Base-by-base conservation (phyloP, 2,113 vertebrate species). In the Triplophysa dalaica region DNA sequence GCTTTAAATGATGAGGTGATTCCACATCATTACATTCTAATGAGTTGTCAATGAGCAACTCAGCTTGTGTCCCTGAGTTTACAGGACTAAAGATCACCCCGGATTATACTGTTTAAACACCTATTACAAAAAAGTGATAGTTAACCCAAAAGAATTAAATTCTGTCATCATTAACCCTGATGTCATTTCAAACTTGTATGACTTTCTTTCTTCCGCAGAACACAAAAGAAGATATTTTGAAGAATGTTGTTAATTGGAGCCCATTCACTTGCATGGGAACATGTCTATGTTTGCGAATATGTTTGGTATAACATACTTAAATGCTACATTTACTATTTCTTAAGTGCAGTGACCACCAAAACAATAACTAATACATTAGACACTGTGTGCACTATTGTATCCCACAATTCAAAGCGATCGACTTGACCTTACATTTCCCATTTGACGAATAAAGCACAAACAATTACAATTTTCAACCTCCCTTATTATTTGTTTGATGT, bases 21-120 rank as follows among this genome's bases (percentile, higher is more conserved):
- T 88, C 8, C 56, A 43, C 80, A 85, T 92, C 91, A 92, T 92
- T 93, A 86, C 75, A 83, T 84, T 90, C 84, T 92, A 93, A 93
- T 92, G 90, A 89, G 86, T 88, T 90, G 90, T 93, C 91, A 92
- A 91, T 87, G 92, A 92, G 78, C n/a, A 85, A 61, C 87, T 92
- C 90, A 89, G 90, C 88, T 92, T 89, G 92, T 85, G 87, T 89
- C 88, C 76, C 33, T 48, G 38, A 87, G 78, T 88, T 90, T 84
- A 90, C 66, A 68, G 87, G 43, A 82, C 83, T 80, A 76, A 68
- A 12, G 70, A 70, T 68, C 14, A 75, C 80, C 76, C 81, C 64
- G 79, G 80, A 78, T 69, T 68, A 50, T 24, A 24, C 77, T 29
- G 77, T 84, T 62, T 13, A 14, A 58, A 22, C 21, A 43, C 52